Conservation (phyloP, 2,113 vertebrate genomes). For the Stigmatopora argus region DNA sequence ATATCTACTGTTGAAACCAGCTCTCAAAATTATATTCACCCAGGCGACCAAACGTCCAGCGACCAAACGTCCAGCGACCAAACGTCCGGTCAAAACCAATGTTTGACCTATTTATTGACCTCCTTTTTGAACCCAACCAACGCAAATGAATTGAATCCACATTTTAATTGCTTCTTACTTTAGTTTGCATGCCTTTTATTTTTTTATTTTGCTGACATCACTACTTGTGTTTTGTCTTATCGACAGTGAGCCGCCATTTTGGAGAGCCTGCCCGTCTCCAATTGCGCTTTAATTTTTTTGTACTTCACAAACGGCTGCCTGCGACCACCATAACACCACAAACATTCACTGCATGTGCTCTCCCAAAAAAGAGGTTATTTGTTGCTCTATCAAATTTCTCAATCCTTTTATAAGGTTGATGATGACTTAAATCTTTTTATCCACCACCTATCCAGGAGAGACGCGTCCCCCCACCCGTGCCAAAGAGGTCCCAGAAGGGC, state of each 20-base stretch:
- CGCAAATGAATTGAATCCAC: not conserved
- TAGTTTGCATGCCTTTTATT: not conserved
- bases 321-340: constrained; percentile 52
- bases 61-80: too few relatives aligned
- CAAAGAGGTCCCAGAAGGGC: constrained; percentile 71
- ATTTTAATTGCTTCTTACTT: constrained; percentile 21
- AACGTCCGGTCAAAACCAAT: too few relatives aligned
- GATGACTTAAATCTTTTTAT: constrained; percentile 48
- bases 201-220: constrained; percentile 29
- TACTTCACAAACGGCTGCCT: constrained; percentile 54
- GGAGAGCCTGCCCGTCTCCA: constrained; percentile 57
- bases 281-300: constrained; percentile 27
- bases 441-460: constrained; percentile 66
- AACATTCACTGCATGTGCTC: constrained; percentile 51
- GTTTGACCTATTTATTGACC: too few relatives aligned
- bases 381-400: not conserved
- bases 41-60: too few relatives aligned
- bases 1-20: too few relatives aligned
- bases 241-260: constrained; percentile 70
- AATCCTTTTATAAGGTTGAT: not conserved
- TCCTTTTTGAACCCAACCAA: too few relatives aligned
- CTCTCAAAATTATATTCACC: too few relatives aligned
- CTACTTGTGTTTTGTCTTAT: constrained; percentile 57
- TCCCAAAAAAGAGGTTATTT: not conserved
- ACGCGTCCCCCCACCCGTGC: constrained; percentile 68